Evolutionary conservation across 2,797 vertebrate genomes (phyloP), one percentile per base, ranked within the genome.

Genomic region (Megalops cyprinoides): DNA sequence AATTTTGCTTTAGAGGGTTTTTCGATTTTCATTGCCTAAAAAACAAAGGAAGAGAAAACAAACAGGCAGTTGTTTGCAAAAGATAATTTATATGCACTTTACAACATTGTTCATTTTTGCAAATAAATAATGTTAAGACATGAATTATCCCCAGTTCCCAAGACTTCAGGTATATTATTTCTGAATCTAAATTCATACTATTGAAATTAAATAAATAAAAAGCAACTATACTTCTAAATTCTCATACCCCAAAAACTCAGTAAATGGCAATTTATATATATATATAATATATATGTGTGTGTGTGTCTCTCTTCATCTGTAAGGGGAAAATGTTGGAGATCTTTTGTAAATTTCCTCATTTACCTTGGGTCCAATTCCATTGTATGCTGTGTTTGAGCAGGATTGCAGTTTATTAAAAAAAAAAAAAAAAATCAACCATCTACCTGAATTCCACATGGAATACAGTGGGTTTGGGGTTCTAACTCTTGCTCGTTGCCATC

Each of bases 51-150:
- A 49, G 28, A 8, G 12, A 75, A 53, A 75, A 49, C 48, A 34
- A 18, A 67, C 62, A 74, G 14, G 8, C 71, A 48, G 25, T 46
- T 51, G 31, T 49, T 75, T 75, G 74, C 74, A 75, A 75, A 75
- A 71, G 67, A 75, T 75, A 75, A 75, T 75, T 75, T 75, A 75
- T 75, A 31, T 53, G 28, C 12, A 31, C 25, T 75, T 53, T 51
- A 74, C 20, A 37, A 49, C 48, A 67, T 28, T 74, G 23, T 49
- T 53, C 14, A 20, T 75, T 53, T 49, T 49, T 18, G 7, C 15
- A 75, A 75, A 75, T 75, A 75, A 75, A 75, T 75, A 75, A 53
- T 74, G 42, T 55, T 10, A 55, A 37, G 14, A 74, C 28, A 74
- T 14, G 49, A 25, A 74, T 74, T 74, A 74, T 74, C 25, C 71